Evolutionary conservation across 2,888 invertebrate species (phyloP), one percentile per base, ranked within the genome.

Genomic region (Leptopilina myrica): DNA sequence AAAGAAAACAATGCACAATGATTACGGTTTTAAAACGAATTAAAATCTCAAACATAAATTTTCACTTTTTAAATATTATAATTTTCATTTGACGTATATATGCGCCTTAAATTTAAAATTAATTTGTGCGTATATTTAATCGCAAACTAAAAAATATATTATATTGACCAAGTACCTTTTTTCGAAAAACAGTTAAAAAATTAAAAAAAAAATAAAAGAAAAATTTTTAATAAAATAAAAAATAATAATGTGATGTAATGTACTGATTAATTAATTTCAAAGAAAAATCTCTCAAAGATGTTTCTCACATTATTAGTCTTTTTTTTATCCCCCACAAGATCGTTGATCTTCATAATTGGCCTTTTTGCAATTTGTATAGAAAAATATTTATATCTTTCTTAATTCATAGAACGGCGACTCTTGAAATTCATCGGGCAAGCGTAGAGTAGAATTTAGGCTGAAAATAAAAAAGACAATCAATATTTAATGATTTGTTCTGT

Each of bases 371-470:
- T 20, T 78, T 62, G 59, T 81, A 49, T 49, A 79, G 62, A 83
- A 80, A 79, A 78, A 79, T 77, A 80, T 75, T 77, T 77, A 78
- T 82, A 80, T 76, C 49, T 78, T 40, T 64, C 73, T 66, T 78
- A 78, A 56, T 64, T 69, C 69, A 33, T 69, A 53, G 40, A 33
- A 33, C 33, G 5, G 11, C 33, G 33, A 56, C 65, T 76, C 59
- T 43, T 7, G 81, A 81, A 49, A 84, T 88, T 91, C 89, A 91
- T 90, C 86, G 90, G 77, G 83, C 89, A 80, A 91, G 87, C 53
- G 88, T 88, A 9, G 91, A 91, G 79, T 91, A 91, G 83, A 91
- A 91, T 88, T 91, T 91, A 69, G 91, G 91, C 91, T 91, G 86
- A 43, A 88, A 91, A 33, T 33, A 33, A 33, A 79, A 1, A 43